These are phyloP conservation scores for Orthonyx spaldingii DNA, from an alignment of 2,113 vertebrate genomes.

Conservation along the genomic window DNA sequence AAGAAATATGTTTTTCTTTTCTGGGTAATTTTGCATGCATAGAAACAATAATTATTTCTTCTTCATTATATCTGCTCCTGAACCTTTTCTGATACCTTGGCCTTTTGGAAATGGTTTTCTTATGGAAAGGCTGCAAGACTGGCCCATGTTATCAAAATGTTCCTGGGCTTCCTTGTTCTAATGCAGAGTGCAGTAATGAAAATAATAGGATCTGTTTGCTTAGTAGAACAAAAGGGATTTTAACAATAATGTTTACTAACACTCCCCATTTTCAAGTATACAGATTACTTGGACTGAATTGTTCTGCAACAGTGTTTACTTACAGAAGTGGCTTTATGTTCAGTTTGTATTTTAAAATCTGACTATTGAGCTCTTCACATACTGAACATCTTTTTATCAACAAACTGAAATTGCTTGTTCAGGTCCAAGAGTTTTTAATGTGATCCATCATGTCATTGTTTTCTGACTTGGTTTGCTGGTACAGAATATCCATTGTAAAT, in stretches of 20 bases:
- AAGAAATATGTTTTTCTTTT: background rate
- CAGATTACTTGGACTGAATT: constrained; percentile 64
- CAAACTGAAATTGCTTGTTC: constrained; percentile 61
- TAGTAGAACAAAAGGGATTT: constrained; percentile 69
- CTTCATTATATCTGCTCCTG: background rate
- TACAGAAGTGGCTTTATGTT: constrained; percentile 67
- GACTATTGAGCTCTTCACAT: constrained; percentile 56
- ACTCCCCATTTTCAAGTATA: constrained; percentile 63
- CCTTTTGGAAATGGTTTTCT: constrained; percentile 55
- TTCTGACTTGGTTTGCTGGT: constrained; percentile 49
- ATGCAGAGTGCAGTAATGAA: constrained; percentile 61
- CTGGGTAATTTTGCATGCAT: background rate
- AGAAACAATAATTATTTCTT: constrained; percentile 29
- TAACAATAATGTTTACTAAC: constrained; percentile 73
- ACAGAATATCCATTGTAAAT: constrained; percentile 57
- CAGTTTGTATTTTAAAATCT: constrained; percentile 67
- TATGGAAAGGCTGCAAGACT: constrained; percentile 11
- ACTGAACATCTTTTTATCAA: constrained; percentile 60
- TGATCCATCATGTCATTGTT: constrained; percentile 62
- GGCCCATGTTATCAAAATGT: constrained; percentile 27
- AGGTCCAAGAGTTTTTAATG: constrained; percentile 50
- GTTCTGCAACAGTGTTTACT: constrained; percentile 73
- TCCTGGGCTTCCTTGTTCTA: constrained; percentile 44
- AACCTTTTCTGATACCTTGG: constrained; percentile 14
- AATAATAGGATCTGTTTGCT: constrained; percentile 69